A percentile compares a stretch with the other conserved stretches of the same genome.
Conservation (phyloP, 1,140 invertebrate genomes). For the Drosophila mauritiana region DNA sequence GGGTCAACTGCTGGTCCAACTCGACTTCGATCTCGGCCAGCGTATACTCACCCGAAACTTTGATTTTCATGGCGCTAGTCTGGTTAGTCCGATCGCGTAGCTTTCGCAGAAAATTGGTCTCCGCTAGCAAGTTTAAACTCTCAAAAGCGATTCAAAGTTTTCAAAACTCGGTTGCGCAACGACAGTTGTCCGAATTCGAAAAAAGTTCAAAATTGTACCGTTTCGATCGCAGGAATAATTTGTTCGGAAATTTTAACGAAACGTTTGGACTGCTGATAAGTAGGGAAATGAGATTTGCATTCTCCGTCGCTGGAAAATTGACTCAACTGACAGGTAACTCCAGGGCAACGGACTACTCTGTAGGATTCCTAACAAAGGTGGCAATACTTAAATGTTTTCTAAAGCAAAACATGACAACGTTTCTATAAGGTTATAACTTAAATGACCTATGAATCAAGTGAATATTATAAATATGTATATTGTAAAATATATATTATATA, state of each 20-base stretch:
- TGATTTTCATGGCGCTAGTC: background rate
- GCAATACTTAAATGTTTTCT: background rate
- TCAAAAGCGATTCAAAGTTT: background rate
- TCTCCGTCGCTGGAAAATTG: background rate
- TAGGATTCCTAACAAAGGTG: background rate
- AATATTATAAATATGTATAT: too few species aligned
- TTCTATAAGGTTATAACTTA: too few species aligned
- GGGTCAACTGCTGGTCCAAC: constrained; percentile 18
- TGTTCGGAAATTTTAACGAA: constrained; percentile 6
- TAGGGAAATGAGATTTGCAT: constrained; percentile 18
- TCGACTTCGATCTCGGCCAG: constrained; percentile 64
- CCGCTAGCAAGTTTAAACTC: background rate
- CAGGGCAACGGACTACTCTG: constrained; percentile 1
- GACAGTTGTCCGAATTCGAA: background rate
- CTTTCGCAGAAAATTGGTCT: too few species aligned
- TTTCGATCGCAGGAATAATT: background rate
- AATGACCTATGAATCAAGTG: too few species aligned
- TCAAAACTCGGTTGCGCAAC: background rate
- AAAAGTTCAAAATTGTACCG: background rate
- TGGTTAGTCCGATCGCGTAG: too few species aligned
- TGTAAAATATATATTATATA: too few species aligned
- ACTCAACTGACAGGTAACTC: constrained; percentile 24
- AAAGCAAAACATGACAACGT: too few species aligned
- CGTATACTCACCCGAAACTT: constrained; percentile 31
- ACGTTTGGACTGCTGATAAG: constrained; percentile 3